These are phyloP conservation scores for Otus sunia DNA, from an alignment of 2,113 vertebrate genomes.

Conservation along the genomic window DNA sequence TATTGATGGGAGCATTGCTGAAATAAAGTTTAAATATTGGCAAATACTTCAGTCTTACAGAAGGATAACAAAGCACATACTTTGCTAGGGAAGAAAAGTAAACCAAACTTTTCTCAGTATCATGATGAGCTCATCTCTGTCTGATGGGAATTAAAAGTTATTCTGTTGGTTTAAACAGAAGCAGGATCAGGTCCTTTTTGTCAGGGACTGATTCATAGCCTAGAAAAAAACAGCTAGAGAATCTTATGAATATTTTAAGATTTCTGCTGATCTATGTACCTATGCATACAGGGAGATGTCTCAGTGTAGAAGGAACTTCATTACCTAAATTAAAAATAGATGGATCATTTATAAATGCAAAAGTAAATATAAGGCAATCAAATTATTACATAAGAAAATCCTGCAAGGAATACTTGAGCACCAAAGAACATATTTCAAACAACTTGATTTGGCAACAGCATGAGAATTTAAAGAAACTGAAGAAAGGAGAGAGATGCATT, in stretches of 20 bases:
- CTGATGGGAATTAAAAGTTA: background rate
- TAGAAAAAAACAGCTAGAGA: background rate
- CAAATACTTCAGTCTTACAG: background rate
- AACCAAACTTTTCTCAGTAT: background rate
- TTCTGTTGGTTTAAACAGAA: slow-evolving; percentile 15
- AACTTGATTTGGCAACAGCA: background rate
- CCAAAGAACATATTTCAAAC: background rate
- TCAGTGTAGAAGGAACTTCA: background rate
- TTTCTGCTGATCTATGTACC: background rate
- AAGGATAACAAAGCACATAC: background rate
- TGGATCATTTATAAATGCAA: slow-evolving; percentile 11
- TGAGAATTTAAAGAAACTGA: background rate
- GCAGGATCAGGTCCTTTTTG: background rate
- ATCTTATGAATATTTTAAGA: slow-evolving; percentile 7
- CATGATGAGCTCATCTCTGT: background rate
- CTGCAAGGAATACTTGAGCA: background rate
- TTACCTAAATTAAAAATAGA: slow-evolving; percentile 30
- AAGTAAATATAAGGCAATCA: slow-evolving; percentile 27
- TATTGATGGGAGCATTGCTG: background rate
- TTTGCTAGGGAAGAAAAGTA: background rate
- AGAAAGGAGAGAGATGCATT: background rate
- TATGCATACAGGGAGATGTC: background rate
- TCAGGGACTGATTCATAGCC: background rate
- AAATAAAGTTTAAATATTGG: background rate
- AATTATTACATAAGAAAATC: slow-evolving; percentile 6